phyloP scores from a whole-genome alignment of 2,113 vertebrate species.

The Glareola pratincola region DNA sequence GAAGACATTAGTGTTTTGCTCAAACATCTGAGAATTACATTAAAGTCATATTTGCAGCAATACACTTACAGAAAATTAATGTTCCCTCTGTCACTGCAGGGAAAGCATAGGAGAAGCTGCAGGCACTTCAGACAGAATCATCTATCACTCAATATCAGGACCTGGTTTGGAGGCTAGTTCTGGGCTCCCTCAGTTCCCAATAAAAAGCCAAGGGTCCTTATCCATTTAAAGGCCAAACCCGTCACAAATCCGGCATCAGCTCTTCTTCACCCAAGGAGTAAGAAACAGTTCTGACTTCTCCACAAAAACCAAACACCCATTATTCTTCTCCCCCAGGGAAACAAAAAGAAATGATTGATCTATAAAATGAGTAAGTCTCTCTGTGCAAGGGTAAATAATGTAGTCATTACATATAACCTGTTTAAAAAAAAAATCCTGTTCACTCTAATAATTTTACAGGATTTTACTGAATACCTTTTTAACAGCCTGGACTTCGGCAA shows the following conservation, averaged over 20 bases:
- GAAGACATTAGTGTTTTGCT: constrained; percentile 59
- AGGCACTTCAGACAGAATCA: constrained; percentile 31
- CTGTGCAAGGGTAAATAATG: not conserved
- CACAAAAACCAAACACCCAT: not conserved
- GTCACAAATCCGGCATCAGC: not conserved
- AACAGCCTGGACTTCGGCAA: not conserved
- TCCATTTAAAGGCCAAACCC: constrained; percentile 9
- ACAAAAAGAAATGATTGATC: not conserved
- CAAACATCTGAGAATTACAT: constrained; percentile 62
- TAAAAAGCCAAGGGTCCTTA: constrained; percentile 16
- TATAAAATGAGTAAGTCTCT: not conserved
- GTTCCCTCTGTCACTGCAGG: constrained; percentile 2
- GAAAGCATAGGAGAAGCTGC: constrained; percentile 27
- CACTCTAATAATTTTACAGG: not conserved
- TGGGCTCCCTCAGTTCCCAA: not conserved
- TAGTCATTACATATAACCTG: not conserved
- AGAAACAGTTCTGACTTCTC: constrained; percentile 3
- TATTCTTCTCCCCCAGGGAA: not conserved
- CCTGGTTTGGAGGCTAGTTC: constrained; percentile 16
- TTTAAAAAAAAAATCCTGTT: not conserved
- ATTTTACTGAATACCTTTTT: not conserved
- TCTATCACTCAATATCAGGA: constrained; percentile 35
- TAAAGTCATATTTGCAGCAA: constrained; percentile 65
- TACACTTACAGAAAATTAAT: constrained; percentile 70
- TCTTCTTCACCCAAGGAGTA: not conserved